Evolutionary conservation across 1,140 invertebrate genomes (phyloP), one percentile per base, ranked within the genome.

Genomic region (Leptinotarsa texana): DNA sequence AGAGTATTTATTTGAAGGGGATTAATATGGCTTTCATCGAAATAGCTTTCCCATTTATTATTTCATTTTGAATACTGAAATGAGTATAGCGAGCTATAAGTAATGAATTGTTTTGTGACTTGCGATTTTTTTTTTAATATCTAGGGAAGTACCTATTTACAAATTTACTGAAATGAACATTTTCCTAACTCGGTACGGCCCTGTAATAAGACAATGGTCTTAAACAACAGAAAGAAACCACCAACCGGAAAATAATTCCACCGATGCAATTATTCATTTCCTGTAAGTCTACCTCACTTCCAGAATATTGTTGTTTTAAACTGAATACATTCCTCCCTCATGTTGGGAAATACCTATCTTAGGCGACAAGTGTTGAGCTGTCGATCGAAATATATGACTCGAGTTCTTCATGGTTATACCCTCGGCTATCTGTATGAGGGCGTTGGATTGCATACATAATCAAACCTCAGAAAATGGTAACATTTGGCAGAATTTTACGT

Each of bases 211-310:
- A 74, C 24, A 27, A 61, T 13, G n/a, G 73, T 69, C 66, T 74
- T 74, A 42, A 42, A 68, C 42, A 68, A 68, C 42, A 61, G 65
- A 68, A 74, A 74, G 73, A 74, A 74, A 74, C 69, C 73, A 74
- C 73, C 63, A 67, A 68, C 73, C 65, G 73, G 73, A 74, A 74
- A 74, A 74, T 74, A 74, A 74, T 74, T 74, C 47, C 66, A 15
- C 47, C 49, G 65, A 69, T 74, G 73, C 73, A 74, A 74, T 74
- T 74, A 74, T 74, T 74, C 73, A 67, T 69, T 74, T 74, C 73
- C 73, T 67, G 65, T 69, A 22, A 68, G 73, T 74, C 73, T 74
- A 69, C 49, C 66, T 74, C 66, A 74, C 73, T 68, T 74, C 73
- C 73, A 74, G 65, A 67, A 68, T 42, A 42, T 66, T 69, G 42